Conservation (phyloP, 2,797 vertebrate species). For the Amphiprion clarkii region DNA sequence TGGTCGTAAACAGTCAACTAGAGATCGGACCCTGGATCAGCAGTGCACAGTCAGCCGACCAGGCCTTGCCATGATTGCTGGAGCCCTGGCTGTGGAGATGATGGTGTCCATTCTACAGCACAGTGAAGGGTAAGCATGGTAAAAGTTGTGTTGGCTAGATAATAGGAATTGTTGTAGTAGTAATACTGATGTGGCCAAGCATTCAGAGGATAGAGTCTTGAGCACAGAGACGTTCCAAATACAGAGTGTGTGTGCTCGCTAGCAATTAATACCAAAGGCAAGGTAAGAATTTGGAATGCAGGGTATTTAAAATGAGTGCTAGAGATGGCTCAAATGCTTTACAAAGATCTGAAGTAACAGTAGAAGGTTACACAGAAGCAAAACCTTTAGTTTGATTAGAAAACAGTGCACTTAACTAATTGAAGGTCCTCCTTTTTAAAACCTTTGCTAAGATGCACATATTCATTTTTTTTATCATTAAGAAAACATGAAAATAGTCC, state of each 20-base stretch:
- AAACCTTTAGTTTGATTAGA: background rate
- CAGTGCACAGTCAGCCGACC: slow-evolving; percentile 98
- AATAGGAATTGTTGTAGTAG: background rate
- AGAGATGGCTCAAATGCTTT: background rate
- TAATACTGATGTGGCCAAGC: no score
- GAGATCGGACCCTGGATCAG: slow-evolving; percentile 96
- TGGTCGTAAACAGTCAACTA: slow-evolving; percentile 89
- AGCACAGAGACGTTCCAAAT: no score
- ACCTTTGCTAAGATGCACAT: background rate
- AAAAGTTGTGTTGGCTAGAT: background rate
- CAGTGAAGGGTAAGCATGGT: slow-evolving; percentile 90
- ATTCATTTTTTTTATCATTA: background rate
- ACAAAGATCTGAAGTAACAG: no score
- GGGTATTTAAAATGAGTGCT: background rate
- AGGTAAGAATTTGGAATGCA: background rate
- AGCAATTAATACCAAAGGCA: no score
- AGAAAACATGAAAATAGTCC: background rate
- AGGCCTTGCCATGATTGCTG: slow-evolving; percentile 95
- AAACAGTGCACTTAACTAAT: background rate
- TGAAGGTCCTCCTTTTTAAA: background rate
- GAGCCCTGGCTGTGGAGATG: slow-evolving; percentile 95
- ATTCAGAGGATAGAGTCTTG: no score
- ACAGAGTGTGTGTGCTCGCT: no score
- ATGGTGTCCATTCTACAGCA: slow-evolving; percentile 98
- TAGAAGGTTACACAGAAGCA: background rate